A percentile compares a stretch with the other conserved stretches of the same genome.
These are phyloP conservation scores for Sipha flava DNA, from an alignment of 1,140 invertebrate species.

Conservation along the genomic window DNA sequence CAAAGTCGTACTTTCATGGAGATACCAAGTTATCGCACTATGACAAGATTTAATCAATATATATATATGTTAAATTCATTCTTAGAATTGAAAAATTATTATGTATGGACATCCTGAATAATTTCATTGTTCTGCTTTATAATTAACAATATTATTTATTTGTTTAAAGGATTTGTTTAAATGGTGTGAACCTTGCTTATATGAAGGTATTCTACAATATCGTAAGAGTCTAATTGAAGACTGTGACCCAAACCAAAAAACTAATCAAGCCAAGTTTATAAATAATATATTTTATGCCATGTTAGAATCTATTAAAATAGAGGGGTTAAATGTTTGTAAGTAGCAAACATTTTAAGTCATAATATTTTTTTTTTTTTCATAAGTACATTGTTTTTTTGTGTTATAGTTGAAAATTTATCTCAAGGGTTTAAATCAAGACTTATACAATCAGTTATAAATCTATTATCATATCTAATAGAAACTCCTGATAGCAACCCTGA, in stretches of 20 bases:
- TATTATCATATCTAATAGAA: slow-evolving; percentile 65
- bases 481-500: slow-evolving; percentile 44
- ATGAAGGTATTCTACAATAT: slow-evolving; percentile 37
- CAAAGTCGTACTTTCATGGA: slow-evolving; percentile 10
- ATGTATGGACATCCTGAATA: slow-evolving; percentile 38
- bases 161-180: slow-evolving; percentile 55
- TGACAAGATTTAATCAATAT: slow-evolving; percentile 51
- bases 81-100: slow-evolving; percentile 45
- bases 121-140: neutral
- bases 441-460: slow-evolving; percentile 64
- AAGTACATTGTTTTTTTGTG: neutral
- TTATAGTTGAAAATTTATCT: slow-evolving; percentile 43
- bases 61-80: slow-evolving; percentile 55
- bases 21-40: slow-evolving; percentile 20
- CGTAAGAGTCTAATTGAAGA: slow-evolving; percentile 38
- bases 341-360: neutral
- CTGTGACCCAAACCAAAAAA: slow-evolving; percentile 45
- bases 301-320: slow-evolving; percentile 54
- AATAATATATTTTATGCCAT: slow-evolving; percentile 59
- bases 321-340: slow-evolving; percentile 48
- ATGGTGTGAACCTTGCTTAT: slow-evolving; percentile 34
- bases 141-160: too few species aligned
- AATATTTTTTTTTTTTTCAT: too few species aligned
- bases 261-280: slow-evolving; percentile 56
- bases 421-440: slow-evolving; percentile 53